Percentiles rank a stretch among this genome's conserved stretches.
phyloP scores from a whole-genome alignment of 23 tunicate genomes.

The Oikopleura albicans region DNA sequence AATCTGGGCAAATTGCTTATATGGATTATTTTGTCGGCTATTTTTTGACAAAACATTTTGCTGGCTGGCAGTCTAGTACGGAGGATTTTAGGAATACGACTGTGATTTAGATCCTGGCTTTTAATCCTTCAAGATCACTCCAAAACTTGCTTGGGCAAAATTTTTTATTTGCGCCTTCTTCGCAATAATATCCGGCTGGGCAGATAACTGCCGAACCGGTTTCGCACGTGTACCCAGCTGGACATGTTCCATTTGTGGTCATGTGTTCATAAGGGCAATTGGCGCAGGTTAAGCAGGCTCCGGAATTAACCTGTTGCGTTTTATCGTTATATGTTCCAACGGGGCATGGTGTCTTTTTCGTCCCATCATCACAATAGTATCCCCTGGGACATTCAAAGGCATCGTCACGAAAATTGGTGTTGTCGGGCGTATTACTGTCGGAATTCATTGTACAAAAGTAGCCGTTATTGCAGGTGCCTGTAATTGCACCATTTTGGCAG shows the following conservation, averaged over 20 bases:
- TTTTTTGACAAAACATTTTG: too few relatives aligned
- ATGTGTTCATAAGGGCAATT: background rate
- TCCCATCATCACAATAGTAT: background rate
- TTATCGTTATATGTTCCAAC: constrained; percentile 45
- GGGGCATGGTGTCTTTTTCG: constrained; percentile 30
- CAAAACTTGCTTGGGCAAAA: background rate
- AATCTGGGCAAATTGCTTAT: too few relatives aligned
- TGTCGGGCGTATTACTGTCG: background rate
- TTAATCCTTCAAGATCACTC: background rate
- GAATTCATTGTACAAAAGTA: constrained; percentile 35
- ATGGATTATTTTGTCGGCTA: too few relatives aligned
- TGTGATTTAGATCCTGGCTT: too few relatives aligned
- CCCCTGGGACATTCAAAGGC: background rate
- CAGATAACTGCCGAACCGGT: constrained; percentile 62
- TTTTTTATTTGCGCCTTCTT: background rate
- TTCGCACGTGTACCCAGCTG: constrained; percentile 40
- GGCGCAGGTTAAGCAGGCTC: background rate
- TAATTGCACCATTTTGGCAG: constrained; percentile 41
- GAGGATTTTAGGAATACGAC: constrained; percentile 38
- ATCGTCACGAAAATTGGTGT: background rate
- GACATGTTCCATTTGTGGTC: constrained; percentile 33
- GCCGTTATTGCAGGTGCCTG: constrained; percentile 56
- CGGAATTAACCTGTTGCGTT: constrained; percentile 6
- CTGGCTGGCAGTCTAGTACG: too few relatives aligned
- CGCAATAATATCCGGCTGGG: constrained; percentile 58